A percentile compares a stretch with the other conserved stretches of the same genome.
These are phyloP conservation scores for Leptogaster cylindrica DNA, from an alignment of 2,888 invertebrate species.

Conservation along the genomic window DNA sequence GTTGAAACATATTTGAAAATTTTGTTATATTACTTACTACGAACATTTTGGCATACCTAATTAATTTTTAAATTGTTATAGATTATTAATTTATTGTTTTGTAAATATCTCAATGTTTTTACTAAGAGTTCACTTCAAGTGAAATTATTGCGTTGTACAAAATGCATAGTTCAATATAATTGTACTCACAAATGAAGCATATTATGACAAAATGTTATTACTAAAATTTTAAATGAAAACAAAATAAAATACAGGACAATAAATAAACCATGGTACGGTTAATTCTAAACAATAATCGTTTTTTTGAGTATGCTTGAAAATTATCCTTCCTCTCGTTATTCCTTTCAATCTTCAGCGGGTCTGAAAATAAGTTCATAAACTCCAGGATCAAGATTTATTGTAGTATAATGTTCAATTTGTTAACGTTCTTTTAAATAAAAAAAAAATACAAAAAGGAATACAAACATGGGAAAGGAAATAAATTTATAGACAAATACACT, in stretches of 20 bases:
- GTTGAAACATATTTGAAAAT: background rate
- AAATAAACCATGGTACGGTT: conserved; percentile 42
- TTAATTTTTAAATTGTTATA: conserved; percentile 6
- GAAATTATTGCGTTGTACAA: conserved; percentile 28
- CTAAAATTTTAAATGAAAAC: conserved; percentile 30
- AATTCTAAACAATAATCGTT: conserved; percentile 4
- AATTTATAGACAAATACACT: too few species aligned
- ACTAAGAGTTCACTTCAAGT: conserved; percentile 11
- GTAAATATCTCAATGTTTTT: conserved; percentile 13
- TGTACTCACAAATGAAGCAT: conserved; percentile 22
- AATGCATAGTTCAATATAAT: conserved; percentile 10
- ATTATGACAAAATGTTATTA: conserved; percentile 27
- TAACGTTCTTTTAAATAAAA: too few species aligned
- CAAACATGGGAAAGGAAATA: too few species aligned
- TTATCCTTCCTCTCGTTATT: too few species aligned
- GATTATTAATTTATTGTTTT: background rate
- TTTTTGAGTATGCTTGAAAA: too few species aligned
- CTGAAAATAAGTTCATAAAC: too few species aligned
- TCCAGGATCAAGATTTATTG: too few species aligned
- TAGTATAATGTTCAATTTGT: too few species aligned
- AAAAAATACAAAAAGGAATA: too few species aligned
- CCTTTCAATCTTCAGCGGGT: background rate
- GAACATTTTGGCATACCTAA: conserved; percentile 12
- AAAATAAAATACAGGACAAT: conserved; percentile 46
- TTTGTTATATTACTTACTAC: conserved; percentile 3